Evolutionary conservation across 2,113 vertebrate genomes (phyloP).

Genomic region (Phrynocephalus versicolor): DNA sequence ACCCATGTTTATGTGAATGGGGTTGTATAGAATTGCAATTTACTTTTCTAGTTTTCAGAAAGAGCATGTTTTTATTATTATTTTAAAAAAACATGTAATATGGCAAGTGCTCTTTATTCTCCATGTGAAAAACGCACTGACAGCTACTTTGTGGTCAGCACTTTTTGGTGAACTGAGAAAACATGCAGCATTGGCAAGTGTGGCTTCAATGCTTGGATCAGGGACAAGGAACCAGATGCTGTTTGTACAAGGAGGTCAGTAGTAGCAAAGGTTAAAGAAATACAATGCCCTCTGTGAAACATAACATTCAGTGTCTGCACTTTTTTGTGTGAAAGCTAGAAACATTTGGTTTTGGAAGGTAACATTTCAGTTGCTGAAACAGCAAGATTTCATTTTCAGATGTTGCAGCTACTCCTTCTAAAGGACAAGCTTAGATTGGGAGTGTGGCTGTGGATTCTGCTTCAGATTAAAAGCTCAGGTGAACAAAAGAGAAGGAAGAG

Average conservation of each 20-base stretch:
- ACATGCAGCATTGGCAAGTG: not conserved
- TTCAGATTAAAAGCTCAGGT: not conserved
- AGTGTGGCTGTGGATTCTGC: not conserved
- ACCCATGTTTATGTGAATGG: not conserved
- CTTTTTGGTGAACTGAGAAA: not conserved
- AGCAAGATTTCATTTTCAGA: not conserved
- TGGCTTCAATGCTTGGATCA: not conserved
- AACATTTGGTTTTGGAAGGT: slow-evolving; percentile 21
- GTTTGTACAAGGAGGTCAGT: slow-evolving; percentile 28
- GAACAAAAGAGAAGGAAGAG: not conserved
- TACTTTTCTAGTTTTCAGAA: not conserved
- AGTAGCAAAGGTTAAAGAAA: slow-evolving; percentile 20
- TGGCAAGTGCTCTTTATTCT: not conserved
- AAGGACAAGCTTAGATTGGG: not conserved
- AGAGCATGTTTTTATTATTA: not conserved
- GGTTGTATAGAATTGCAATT: not conserved
- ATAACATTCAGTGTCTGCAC: slow-evolving; percentile 29
- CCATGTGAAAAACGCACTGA: not conserved
- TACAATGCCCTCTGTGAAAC: slow-evolving; percentile 37
- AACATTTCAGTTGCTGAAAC: not conserved
- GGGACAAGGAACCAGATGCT: slow-evolving; percentile 18
- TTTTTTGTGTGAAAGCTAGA: slow-evolving; percentile 57
- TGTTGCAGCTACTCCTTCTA: not conserved
- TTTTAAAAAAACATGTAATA: not conserved
- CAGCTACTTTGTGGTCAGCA: not conserved